phyloP scores from a whole-genome alignment of 2,888 invertebrate species.

The Magallana nippona region DNA sequence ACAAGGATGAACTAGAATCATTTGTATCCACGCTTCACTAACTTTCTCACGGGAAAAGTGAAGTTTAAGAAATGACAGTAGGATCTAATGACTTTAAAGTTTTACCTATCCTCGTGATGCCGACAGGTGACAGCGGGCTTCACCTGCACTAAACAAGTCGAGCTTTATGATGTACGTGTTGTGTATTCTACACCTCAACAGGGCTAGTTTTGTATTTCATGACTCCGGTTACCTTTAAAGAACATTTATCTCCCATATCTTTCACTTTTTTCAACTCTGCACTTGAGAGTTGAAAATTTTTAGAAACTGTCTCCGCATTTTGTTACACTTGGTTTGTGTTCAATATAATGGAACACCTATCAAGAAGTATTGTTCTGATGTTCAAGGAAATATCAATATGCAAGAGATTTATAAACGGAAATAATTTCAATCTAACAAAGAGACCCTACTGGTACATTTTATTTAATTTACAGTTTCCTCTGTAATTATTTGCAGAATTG shows the following conservation, averaged over 20 bases:
- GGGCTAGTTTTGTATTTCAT: constrained; percentile 21
- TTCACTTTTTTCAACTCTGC: constrained; percentile 8
- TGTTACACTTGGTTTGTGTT: neutral
- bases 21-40: constrained; percentile 40
- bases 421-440: neutral
- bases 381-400: neutral
- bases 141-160: constrained; percentile 26
- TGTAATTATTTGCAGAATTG: neutral
- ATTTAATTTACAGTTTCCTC: neutral
- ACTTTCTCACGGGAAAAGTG: constrained; percentile 52
- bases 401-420: constrained; percentile 11
- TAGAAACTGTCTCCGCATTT: too few relatives aligned
- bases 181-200: constrained; percentile 6
- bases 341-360: neutral
- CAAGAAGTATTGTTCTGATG: neutral
- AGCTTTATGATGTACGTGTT: constrained; percentile 4
- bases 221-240: constrained; percentile 14
- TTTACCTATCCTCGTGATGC: constrained; percentile 11
- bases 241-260: constrained; percentile 6
- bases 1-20: constrained; percentile 28
- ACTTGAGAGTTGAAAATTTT: neutral
- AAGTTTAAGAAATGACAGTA: constrained; percentile 31
- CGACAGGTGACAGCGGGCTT: constrained; percentile 20
- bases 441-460: neutral
- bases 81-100: constrained; percentile 26